A percentile compares a stretch with the other conserved stretches of the same genome.
These are phyloP conservation scores for Heliothis peltigera DNA, from an alignment of 2,888 invertebrate genomes.

Conservation along the genomic window DNA sequence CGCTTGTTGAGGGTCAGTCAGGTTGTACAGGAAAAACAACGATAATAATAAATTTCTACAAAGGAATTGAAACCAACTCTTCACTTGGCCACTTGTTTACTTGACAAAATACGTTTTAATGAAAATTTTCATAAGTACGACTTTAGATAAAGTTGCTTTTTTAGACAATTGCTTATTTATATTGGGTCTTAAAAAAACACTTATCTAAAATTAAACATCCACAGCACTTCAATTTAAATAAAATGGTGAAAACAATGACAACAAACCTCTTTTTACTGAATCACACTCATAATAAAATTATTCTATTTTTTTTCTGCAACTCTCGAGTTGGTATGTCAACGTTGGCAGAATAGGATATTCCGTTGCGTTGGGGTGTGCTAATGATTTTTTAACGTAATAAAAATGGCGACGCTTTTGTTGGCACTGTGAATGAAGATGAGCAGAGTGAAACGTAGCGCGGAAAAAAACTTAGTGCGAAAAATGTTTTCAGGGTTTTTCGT, in stretches of 20 bases:
- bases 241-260: background rate
- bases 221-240: background rate
- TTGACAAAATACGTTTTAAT: too few relatives aligned
- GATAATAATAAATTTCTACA: too few relatives aligned
- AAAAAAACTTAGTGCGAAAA: conserved; percentile 41
- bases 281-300: conserved; percentile 27
- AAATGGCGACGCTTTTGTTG: conserved; percentile 60
- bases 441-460: conserved; percentile 39
- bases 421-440: conserved; percentile 57
- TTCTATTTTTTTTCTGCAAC: conserved; percentile 40
- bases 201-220: background rate
- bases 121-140: too few relatives aligned
- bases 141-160: background rate
- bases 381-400: conserved; percentile 65
- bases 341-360: conserved; percentile 51
- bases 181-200: background rate
- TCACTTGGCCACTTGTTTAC: too few relatives aligned
- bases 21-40: too few relatives aligned
- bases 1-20: too few relatives aligned
- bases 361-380: conserved; percentile 56
- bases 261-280: conserved; percentile 31
- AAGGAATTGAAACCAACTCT: too few relatives aligned
- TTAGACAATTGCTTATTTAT: background rate
- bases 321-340: conserved; percentile 49
- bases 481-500: conserved; percentile 22